These are phyloP conservation scores for Masticophis lateralis DNA, from an alignment of 2,797 vertebrate genomes.

Conservation along the genomic window DNA sequence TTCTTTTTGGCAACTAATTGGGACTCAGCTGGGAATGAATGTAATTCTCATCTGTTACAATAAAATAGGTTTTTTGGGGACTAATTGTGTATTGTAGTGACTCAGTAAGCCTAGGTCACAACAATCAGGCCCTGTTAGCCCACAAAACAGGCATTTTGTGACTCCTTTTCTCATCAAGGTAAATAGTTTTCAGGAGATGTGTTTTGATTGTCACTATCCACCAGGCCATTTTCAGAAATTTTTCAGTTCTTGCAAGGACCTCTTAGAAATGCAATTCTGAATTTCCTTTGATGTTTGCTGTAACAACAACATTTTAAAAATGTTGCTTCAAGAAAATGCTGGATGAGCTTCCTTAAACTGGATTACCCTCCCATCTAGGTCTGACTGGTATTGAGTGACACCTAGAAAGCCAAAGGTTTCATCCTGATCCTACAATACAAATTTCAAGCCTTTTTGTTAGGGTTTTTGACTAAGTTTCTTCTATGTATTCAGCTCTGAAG, in stretches of 20 bases:
- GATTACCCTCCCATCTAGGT: background rate
- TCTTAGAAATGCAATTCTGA: background rate
- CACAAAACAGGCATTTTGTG: rapidly evolving
- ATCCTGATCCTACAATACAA: background rate
- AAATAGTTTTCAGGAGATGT: background rate
- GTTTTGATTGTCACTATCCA: constrained; percentile 19
- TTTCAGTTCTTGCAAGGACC: background rate
- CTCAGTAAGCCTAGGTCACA: no score
- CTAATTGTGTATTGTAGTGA: no score
- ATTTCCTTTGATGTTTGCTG: constrained; percentile 8
- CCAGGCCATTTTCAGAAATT: background rate
- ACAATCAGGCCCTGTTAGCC: background rate
- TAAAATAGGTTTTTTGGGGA: no score
- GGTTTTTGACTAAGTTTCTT: background rate
- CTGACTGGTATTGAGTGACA: background rate
- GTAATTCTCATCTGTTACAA: no score
- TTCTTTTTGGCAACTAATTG: no score
- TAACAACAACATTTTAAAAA: background rate
- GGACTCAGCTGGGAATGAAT: no score
- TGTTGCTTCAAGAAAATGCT: constrained; percentile 12
- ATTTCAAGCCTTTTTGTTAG: background rate
- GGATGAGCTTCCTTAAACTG: background rate
- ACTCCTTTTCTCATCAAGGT: background rate
- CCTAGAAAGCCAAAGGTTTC: background rate
- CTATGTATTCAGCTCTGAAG: background rate